These are phyloP conservation scores for Bombus superbus DNA, from an alignment of 1,140 invertebrate species.

Conservation along the genomic window DNA sequence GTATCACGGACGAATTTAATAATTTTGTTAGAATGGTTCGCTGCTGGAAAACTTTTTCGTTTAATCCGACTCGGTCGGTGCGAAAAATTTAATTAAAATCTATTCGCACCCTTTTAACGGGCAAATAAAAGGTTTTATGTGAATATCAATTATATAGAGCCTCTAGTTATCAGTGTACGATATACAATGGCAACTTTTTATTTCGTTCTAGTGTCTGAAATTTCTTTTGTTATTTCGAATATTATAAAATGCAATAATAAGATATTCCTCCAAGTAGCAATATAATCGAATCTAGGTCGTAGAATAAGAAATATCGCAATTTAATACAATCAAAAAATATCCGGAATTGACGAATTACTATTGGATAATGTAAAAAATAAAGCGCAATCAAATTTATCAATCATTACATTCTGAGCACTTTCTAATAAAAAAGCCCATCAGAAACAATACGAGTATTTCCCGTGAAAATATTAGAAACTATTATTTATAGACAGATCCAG, in stretches of 20 bases:
- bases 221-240: neutral
- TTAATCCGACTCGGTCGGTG: neutral
- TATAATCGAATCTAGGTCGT: neutral
- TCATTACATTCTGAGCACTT: neutral
- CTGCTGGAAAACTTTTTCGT: constrained; percentile 29
- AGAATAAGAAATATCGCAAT: neutral
- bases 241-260: neutral
- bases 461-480: neutral
- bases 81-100: constrained; percentile 38
- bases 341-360: too few relatives aligned
- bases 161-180: neutral
- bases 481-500: too few relatives aligned
- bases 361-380: too few relatives aligned
- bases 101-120: neutral
- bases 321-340: neutral
- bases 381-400: too few relatives aligned
- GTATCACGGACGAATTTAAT: constrained; percentile 39
- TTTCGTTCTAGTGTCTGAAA: neutral
- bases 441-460: neutral
- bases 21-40: constrained; percentile 45
- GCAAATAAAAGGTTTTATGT: constrained; percentile 7
- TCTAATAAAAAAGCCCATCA: neutral
- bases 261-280: neutral
- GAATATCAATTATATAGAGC: constrained; percentile 12
- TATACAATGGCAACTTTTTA: constrained; percentile 1